Percentiles rank a stretch among this genome's conserved stretches.
These are phyloP conservation scores for Cotesia chilonis DNA, from an alignment of 1,140 invertebrate genomes.

Conservation along the genomic window DNA sequence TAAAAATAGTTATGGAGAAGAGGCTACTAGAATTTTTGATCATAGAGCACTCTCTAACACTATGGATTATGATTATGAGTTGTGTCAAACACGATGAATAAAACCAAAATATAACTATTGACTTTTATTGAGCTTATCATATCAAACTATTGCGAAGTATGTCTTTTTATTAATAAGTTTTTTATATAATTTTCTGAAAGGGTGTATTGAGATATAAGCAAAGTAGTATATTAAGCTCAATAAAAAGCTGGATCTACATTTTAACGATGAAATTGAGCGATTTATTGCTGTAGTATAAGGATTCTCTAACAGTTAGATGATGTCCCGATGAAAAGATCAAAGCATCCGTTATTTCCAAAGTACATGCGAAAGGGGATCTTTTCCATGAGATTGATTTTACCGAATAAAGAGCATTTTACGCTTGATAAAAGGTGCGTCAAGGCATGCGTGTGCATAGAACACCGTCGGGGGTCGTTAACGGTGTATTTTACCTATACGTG, in stretches of 20 bases:
- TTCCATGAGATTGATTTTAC: slow-evolving; percentile 57
- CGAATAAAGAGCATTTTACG: slow-evolving; percentile 52
- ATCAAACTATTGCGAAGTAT: too few relatives aligned
- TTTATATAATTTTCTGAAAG: too few relatives aligned
- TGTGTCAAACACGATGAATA: too few relatives aligned
- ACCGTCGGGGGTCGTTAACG: slow-evolving; percentile 30
- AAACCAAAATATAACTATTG: too few relatives aligned
- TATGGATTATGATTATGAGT: too few relatives aligned
- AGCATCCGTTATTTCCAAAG: slow-evolving; percentile 49
- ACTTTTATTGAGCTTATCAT: too few relatives aligned
- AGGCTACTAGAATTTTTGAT: too few relatives aligned
- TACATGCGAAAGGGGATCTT: slow-evolving; percentile 46
- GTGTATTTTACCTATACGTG: slow-evolving; percentile 2
- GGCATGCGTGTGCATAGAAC: slow-evolving; percentile 45
- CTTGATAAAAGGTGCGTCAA: slow-evolving; percentile 59
- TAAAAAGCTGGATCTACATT: slow-evolving; percentile 8
- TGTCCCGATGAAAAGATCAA: slow-evolving; percentile 54
- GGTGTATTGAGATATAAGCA: too few relatives aligned
- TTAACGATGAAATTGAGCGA: slow-evolving; percentile 32
- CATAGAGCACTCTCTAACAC: too few relatives aligned
- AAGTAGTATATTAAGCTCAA: background rate
- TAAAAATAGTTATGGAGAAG: too few relatives aligned
- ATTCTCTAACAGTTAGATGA: slow-evolving; percentile 44
- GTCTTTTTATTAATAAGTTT: too few relatives aligned
- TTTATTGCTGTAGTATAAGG: slow-evolving; percentile 22